Conservation (phyloP, 2,888 invertebrate species). For the Drosophila meridionalis region DNA sequence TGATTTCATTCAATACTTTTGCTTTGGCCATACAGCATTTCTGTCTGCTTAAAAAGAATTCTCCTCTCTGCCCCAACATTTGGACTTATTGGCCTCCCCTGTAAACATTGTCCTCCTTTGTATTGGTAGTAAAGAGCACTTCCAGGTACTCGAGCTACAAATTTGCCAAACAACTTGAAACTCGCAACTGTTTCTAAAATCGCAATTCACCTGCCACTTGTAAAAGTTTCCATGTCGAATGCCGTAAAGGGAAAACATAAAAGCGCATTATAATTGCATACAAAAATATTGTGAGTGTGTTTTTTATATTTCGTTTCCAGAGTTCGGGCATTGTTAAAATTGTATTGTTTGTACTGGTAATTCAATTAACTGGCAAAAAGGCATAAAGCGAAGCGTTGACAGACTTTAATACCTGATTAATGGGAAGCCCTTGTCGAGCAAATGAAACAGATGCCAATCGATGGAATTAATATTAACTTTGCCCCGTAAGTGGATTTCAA, state of each 20-base stretch:
- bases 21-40: not conserved
- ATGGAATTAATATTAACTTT: slow-evolving; percentile 16
- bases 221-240: slow-evolving; percentile 33
- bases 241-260: slow-evolving; percentile 13
- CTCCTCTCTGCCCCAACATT: not conserved
- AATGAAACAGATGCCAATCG: slow-evolving; percentile 3
- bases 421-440: slow-evolving; percentile 24
- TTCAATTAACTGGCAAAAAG: slow-evolving; percentile 46
- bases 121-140: slow-evolving; percentile 34
- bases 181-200: slow-evolving; percentile 54
- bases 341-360: slow-evolving; percentile 46
- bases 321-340: slow-evolving; percentile 7
- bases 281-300: slow-evolving; percentile 10
- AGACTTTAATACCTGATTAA: slow-evolving; percentile 43
- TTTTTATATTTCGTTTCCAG: not conserved
- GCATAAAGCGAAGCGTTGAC: slow-evolving; percentile 27
- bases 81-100: not conserved
- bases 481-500: slow-evolving; percentile 3
- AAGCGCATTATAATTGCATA: slow-evolving; percentile 35
- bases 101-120: slow-evolving; percentile 11
- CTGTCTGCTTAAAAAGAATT: not conserved
- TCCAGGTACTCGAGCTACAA: slow-evolving; percentile 30
- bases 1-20: not conserved
- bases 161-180: slow-evolving; percentile 44
- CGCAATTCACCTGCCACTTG: slow-evolving; percentile 51